Evolutionary conservation across 2,888 invertebrate species (phyloP).

Genomic region (Tinea pellionella): DNA sequence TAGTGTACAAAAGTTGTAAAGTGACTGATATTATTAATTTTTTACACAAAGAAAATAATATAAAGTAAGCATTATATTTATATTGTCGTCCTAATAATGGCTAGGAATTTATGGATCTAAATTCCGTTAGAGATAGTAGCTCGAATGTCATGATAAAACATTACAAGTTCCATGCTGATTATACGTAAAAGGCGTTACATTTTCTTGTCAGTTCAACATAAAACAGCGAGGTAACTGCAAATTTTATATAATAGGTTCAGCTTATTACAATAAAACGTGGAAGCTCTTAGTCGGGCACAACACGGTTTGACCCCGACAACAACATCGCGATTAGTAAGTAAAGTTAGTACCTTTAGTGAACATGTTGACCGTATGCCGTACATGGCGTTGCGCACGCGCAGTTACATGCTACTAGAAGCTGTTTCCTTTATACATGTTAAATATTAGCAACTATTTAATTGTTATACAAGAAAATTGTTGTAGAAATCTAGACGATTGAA

Average conservation of each 20-base stretch:
- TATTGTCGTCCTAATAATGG: too few relatives aligned
- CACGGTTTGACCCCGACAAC: conserved; percentile 59
- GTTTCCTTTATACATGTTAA: neutral
- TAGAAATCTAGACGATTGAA: too few relatives aligned
- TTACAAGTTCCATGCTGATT: neutral
- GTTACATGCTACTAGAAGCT: neutral
- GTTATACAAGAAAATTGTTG: too few relatives aligned
- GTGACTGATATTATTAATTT: too few relatives aligned
- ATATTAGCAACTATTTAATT: neutral
- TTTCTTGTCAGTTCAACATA: conserved; percentile 5
- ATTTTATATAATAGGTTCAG: conserved; percentile 15
- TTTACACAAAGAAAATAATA: too few relatives aligned
- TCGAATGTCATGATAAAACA: neutral
- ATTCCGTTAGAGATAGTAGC: neutral
- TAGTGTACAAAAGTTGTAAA: too few relatives aligned
- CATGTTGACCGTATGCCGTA: conserved; percentile 21
- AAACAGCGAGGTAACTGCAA: conserved; percentile 4
- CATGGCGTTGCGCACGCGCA: conserved; percentile 33
- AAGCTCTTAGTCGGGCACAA: conserved; percentile 19
- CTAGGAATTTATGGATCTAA: neutral
- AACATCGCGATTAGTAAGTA: conserved; percentile 47
- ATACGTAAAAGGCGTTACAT: conserved; percentile 7
- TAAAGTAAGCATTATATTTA: too few relatives aligned
- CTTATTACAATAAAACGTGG: conserved; percentile 66
- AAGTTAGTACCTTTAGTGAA: conserved; percentile 33